phyloP scores from a whole-genome alignment of 2,113 vertebrate genomes.

The Platichthys stellatus region DNA sequence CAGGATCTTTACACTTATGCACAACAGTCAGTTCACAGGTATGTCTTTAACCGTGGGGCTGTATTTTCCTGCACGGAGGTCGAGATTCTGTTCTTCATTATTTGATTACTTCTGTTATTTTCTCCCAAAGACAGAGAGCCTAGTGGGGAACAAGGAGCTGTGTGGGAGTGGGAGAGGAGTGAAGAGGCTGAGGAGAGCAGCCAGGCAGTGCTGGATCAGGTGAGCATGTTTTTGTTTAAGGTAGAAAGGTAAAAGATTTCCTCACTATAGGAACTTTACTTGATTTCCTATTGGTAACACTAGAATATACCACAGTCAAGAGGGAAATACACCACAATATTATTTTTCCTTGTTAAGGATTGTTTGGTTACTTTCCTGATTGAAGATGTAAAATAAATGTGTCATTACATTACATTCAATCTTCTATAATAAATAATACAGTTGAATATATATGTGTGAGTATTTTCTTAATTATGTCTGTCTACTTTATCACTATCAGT shows the following conservation, averaged over 20 bases:
- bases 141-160: not conserved
- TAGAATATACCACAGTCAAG: too few relatives aligned
- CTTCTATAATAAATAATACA: too few relatives aligned
- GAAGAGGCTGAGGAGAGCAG: constrained; percentile 63
- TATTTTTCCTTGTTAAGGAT: too few relatives aligned
- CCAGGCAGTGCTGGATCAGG: constrained; percentile 70
- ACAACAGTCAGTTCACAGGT: constrained; percentile 28
- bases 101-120: not conserved
- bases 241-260: not conserved
- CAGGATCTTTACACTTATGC: not conserved
- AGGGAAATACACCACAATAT: too few relatives aligned
- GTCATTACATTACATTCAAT: too few relatives aligned
- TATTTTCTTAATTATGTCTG: too few relatives aligned
- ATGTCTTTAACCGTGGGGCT: not conserved
- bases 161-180: not conserved
- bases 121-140: constrained; percentile 17
- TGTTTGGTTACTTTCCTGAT: too few relatives aligned
- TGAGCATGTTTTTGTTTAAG: constrained; percentile 28
- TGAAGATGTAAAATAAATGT: too few relatives aligned
- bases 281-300: too few relatives aligned
- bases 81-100: not conserved
- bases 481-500: too few relatives aligned
- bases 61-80: not conserved
- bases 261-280: not conserved
- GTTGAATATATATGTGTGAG: too few relatives aligned